Base-by-base conservation (phyloP, 2,888 invertebrate species). In the Idaea straminata region DNA sequence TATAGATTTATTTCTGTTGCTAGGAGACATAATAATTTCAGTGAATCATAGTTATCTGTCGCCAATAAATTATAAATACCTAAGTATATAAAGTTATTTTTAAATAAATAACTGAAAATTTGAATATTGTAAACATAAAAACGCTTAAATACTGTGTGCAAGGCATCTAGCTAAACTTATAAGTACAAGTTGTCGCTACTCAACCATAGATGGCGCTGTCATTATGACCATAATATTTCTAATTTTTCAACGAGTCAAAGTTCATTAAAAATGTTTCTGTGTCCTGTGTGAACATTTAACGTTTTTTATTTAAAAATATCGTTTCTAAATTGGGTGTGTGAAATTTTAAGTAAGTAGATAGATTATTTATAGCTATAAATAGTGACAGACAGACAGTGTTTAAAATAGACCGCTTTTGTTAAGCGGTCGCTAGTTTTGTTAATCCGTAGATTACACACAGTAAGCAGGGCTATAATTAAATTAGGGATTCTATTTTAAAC, bases 341-440 rank as follows among this genome's bases (percentile, higher is more conserved):
- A 47, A 47, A 47, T 47, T 13, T 6, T 10, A 7, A 36, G 6
- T 36, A 36, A 47, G 47, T 47, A 47, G 47, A 47, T 47, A 13
- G 47, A 36, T 47, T 47, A 13, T 47, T 47, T 13, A 36, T 7
- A 36, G 1, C 36, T 36, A 10, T 36, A 7, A 25, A 47, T 47
- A 47, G 47, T 47, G 79, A 73, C 83, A 83, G 83, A 82, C 85
- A 76, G 77, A 78, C 79, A 79, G 76, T 73, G 77, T 78, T 81
- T 73, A 79, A 85, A 84, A 84, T 84, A 85, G 82, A 82, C 83
- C 74, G 70, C 75, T 78, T 77, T 79, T 83, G 83, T 84, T 83
- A 6, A 47, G 47, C 47, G 47, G 47, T 7, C 47, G 7, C 7
- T 47, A 47, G 74, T 77, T 76, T 73, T 69, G 67, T 68, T 59